Base-by-base conservation (phyloP, 2,797 vertebrate genomes). In the Acanthis flammea region DNA sequence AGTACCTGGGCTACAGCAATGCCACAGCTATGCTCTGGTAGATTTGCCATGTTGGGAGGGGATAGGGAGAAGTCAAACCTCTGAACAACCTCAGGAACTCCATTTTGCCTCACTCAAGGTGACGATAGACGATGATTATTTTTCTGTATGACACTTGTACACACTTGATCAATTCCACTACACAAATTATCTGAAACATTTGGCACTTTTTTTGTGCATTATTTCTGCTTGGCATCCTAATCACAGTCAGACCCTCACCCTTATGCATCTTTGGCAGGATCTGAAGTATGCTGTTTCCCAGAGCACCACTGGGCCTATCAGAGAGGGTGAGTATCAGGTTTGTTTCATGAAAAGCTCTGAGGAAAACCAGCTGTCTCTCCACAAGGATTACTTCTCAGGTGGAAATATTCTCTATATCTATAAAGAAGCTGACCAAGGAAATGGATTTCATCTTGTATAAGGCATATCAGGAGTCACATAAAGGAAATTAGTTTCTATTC, bases 21-120 rank as follows among this genome's bases (percentile, higher is more conserved):
- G n/a, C 12, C 58, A 53, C 19, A 53, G 37, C 10, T 63, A 16
- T 24, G 63, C 2, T 17, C 28, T 37, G 22, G 24, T 17, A 55
- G 37, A 74, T 9, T 16, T 39, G 14, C 2, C 19, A 2, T 41
- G 4, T 21, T 58, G 9, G 8, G 25, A 55, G 3, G 0, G 1
- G 2, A 0, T 7, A 12, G 45, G 19, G 16, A 48, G 21, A 80
- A 62, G 4, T 39, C 23, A 81, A 74, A 50, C 19, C 11, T 35
- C 42, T 57, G 41, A 86, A 67, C 4, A 31, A 48, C 18, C 14
- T 27, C 48, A 9, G 12, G 30, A 94, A n/a, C 7, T 53, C 11
- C 16, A 3, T n/a, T 90, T 70, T 27, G 14, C 6, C 47, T 83
- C 0, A 0, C 17, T 57, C 12, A 37, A 37, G 8, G 21, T 44